These are phyloP conservation scores for Neosilurus hyrtlii DNA, from an alignment of 2,797 vertebrate species.

Conservation along the genomic window DNA sequence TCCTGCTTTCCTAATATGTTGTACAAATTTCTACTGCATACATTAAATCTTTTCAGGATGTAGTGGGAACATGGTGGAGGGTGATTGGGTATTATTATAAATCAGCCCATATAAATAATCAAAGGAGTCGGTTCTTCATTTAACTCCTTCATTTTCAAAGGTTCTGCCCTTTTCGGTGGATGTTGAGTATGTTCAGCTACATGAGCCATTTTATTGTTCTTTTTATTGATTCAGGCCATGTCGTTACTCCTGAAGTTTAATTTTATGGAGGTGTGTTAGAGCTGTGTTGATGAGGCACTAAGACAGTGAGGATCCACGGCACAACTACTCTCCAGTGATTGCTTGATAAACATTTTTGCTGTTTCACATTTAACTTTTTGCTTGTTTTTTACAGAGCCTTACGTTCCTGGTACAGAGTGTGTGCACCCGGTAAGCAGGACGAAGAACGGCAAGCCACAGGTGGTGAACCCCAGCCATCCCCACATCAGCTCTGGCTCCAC, in stretches of 20 bases:
- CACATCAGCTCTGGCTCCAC: constrained; percentile 78
- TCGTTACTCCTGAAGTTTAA: neutral
- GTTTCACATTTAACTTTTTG: neutral
- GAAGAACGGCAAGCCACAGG: constrained; percentile 66
- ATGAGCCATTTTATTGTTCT: neutral
- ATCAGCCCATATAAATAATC: neutral
- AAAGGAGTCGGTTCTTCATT: neutral
- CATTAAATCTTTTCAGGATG: too few relatives aligned
- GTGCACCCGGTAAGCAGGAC: constrained; percentile 73
- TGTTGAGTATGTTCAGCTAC: neutral
- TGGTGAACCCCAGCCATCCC: constrained; percentile 66
- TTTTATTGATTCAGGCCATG: neutral
- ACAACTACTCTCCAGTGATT: neutral
- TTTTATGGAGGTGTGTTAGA: neutral
- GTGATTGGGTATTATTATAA: too few relatives aligned
- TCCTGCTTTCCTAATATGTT: too few relatives aligned
- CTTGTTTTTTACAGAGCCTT: constrained; percentile 63
- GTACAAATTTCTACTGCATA: too few relatives aligned
- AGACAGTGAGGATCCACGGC: neutral
- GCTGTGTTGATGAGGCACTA: neutral
- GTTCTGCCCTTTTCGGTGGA: neutral
- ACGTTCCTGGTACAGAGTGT: constrained; percentile 70
- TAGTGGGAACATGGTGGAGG: too few relatives aligned
- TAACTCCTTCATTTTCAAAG: neutral
- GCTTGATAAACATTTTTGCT: neutral